Base-by-base conservation (phyloP, 2,113 vertebrate genomes). In the Lates calcarifer region DNA sequence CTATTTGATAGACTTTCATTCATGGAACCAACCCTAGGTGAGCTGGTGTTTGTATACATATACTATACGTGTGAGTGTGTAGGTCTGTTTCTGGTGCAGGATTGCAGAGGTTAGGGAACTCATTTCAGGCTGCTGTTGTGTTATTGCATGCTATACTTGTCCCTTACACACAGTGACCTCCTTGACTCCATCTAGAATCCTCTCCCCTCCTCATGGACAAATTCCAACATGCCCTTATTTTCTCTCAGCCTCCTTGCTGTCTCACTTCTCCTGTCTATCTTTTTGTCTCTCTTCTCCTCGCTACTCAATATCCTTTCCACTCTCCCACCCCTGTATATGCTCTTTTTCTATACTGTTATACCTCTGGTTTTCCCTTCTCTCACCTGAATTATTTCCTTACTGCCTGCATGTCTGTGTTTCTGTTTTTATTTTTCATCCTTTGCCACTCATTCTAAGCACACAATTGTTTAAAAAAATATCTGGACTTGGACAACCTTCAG, bases 91-190 rank as follows among this genome's bases (percentile, higher is more conserved):
- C 41, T 11, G 51, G 43, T 47, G 47, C 26, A 17, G 28, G 20
- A 45, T 68, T 60, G 29, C 39, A 29, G 60, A 81, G 71, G 81
- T 79, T 37, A 69, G 41, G 64, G 49, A 77, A 83, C 74, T 88
- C 64, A 60, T 88, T 84, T 72, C 24, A 80, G 37, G 56, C 29
- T 31, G 64, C 33, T 39, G 68, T 47, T 47, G 49, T 65, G 70
- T 17, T 47, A 7, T 11, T 66, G 29, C 7, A 28, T 56, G 31
- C 22, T 61, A 4, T 24, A 47, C 61, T 45, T n/a, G 74, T 71
- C 22, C 6, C 15, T 62, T 66, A 60, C 60, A 83, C 43, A 63
- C 74, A n/a, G 64, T 63, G 64, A 72, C 69, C 61, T 58, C 71
- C 35, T 39, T 14, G 6, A 20, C 74, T 77, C 64, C 14, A 31